phyloP scores from a whole-genome alignment of 2,888 invertebrate genomes.

The Tipula confusa region DNA sequence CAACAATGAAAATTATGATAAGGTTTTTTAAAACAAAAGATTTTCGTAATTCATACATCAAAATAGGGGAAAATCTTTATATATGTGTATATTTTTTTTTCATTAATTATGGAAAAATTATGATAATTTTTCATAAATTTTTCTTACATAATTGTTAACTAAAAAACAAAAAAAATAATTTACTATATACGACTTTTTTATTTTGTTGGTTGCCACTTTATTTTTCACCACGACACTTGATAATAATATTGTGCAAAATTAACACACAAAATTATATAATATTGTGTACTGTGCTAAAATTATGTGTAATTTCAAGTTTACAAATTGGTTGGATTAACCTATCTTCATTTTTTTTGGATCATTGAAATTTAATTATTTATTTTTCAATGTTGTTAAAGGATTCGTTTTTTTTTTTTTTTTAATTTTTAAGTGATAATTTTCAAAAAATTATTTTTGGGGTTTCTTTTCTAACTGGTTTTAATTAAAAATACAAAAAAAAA shows the following conservation, averaged over 20 bases:
- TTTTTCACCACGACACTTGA: conserved; percentile 15
- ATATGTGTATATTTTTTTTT: background rate
- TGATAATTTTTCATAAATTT: conserved; percentile 13
- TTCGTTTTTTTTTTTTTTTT: background rate
- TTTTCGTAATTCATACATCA: background rate
- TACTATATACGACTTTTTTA: background rate
- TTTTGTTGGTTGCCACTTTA: background rate
- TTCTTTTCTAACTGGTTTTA: background rate
- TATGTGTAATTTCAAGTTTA: background rate
- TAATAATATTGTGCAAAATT: background rate
- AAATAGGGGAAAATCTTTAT: background rate
- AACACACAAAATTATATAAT: background rate
- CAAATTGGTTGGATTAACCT: background rate
- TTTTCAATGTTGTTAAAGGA: background rate
- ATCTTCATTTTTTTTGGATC: background rate
- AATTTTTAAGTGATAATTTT: background rate
- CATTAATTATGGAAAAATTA: conserved; percentile 12
- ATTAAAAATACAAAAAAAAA: background rate
- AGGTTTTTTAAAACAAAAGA: background rate
- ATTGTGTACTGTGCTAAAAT: background rate
- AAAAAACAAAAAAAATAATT: background rate
- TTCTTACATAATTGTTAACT: background rate
- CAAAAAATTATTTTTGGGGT: background rate
- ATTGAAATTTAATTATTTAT: background rate
- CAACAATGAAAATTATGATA: conserved; percentile 1